phyloP scores from a whole-genome alignment of 1,140 invertebrate species.

The Hestina assimilis region DNA sequence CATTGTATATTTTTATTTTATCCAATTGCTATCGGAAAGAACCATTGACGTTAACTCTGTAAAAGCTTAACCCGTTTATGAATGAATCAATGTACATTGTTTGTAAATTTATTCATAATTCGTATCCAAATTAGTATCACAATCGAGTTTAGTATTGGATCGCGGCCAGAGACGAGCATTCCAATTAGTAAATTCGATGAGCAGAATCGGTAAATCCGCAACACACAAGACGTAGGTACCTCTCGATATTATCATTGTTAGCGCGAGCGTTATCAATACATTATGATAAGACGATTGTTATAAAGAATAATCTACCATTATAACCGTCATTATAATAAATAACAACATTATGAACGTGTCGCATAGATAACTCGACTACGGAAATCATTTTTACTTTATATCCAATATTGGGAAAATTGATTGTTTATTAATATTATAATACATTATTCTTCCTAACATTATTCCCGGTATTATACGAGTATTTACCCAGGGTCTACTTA shows the following conservation, averaged over 20 bases:
- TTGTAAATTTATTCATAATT: constrained; percentile 22
- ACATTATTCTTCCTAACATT: no score
- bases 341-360: no score
- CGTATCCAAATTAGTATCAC: constrained; percentile 18
- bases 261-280: constrained; percentile 5
- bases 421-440: no score
- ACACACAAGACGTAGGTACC: neutral
- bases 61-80: constrained; percentile 3
- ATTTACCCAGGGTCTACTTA: no score
- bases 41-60: neutral
- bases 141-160: constrained; percentile 14
- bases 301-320: neutral
- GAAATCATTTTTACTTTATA: no score
- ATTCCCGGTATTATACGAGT: no score
- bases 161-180: constrained; percentile 5
- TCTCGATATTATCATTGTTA: constrained; percentile 16
- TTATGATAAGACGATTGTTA: neutral
- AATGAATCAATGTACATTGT: constrained; percentile 23
- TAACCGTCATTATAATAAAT: neutral
- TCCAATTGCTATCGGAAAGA: no score
- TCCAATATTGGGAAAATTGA: no score
- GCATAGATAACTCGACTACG: no score
- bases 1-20: no score
- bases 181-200: constrained; percentile 7
- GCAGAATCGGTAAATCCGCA: neutral